Evolutionary conservation across 2,797 vertebrate genomes (phyloP), one percentile per base, ranked within the genome.

Genomic region (Florisuga fusca): DNA sequence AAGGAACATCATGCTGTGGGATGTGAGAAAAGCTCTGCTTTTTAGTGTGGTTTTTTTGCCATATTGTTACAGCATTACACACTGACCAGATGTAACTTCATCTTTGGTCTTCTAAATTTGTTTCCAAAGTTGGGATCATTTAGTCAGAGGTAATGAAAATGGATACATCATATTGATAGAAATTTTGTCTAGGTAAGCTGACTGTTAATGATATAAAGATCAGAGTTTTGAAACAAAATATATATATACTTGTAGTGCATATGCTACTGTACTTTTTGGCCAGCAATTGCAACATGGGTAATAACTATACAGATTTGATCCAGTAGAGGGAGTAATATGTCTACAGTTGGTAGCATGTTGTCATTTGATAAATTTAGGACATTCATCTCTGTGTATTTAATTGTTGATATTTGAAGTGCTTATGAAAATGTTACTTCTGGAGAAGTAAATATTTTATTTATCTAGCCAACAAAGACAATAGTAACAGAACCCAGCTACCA

Each of bases 271-370:
- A 7, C 19, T n/a, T 75, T 45, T 53, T 46, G 27, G 46, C 9
- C 25, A 61, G 81, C 41, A 61, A 2, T 9, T 33, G 22, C 26
- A 15, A 45, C 10, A 22, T 11, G 6, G 43, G 3, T 33, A n/a
- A 1, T 12, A 36, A 67, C 74, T 41, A 5, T 76, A n/a, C 51
- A n/a, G 45, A 38, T 43, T 68, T 48, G n/a, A 38, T 55, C 92
- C 95, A 12, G 64, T 21, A 97, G 96, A 96, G 96, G 96, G 96
- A 92, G 81, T 38, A 89, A 90, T 38, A 72, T 22, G 8, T 85
- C 74, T 46, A n/a, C 18, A 18, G 26, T 79, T 46, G 34, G 21
- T 25, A 41, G 13, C 2, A 25, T 53, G 54, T 7, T 48, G 5
- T 21, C 14, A 15, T n/a, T 46, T 26, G n/a, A n/a, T 41, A 59